Conservation (phyloP, 2,888 invertebrate species). For the Agrotis puta region DNA sequence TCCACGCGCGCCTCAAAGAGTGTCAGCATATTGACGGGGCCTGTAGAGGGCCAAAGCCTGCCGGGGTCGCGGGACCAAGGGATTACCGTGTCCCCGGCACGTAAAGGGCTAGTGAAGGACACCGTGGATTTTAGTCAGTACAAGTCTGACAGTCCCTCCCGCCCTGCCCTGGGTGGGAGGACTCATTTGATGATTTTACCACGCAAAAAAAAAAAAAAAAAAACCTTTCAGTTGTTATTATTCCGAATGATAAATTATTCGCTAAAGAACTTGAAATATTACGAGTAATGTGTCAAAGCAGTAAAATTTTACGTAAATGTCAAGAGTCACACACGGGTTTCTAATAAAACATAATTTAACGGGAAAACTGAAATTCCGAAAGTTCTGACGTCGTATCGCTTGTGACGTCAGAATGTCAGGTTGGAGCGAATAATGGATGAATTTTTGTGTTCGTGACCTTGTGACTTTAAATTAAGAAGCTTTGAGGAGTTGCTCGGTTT, state of each 20-base stretch:
- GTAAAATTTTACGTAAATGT: slow-evolving; percentile 28
- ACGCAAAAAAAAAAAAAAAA: no score
- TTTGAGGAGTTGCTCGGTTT: slow-evolving; percentile 13
- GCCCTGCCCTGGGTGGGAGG: no score
- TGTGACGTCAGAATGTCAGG: slow-evolving; percentile 44
- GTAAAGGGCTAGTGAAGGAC: no score
- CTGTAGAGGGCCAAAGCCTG: no score
- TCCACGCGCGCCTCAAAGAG: no score
- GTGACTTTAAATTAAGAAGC: slow-evolving; percentile 33
- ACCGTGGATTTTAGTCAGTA: no score
- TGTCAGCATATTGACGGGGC: no score
- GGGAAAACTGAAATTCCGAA: slow-evolving; percentile 46
- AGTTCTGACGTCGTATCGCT: slow-evolving; percentile 27
- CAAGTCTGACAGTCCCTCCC: no score
- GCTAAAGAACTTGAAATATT: slow-evolving; percentile 16
- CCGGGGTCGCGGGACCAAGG: no score
- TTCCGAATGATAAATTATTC: neutral
- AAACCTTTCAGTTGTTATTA: neutral
- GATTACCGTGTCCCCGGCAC: no score
- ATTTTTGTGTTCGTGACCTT: slow-evolving; percentile 23
- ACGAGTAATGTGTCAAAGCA: slow-evolving; percentile 26
- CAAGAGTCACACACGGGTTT: slow-evolving; percentile 19
- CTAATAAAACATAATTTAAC: slow-evolving; percentile 35
- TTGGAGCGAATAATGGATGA: slow-evolving; percentile 45
- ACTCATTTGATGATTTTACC: no score